phyloP scores from a whole-genome alignment of 2,113 vertebrate species.

The Myrmecobius fasciatus region DNA sequence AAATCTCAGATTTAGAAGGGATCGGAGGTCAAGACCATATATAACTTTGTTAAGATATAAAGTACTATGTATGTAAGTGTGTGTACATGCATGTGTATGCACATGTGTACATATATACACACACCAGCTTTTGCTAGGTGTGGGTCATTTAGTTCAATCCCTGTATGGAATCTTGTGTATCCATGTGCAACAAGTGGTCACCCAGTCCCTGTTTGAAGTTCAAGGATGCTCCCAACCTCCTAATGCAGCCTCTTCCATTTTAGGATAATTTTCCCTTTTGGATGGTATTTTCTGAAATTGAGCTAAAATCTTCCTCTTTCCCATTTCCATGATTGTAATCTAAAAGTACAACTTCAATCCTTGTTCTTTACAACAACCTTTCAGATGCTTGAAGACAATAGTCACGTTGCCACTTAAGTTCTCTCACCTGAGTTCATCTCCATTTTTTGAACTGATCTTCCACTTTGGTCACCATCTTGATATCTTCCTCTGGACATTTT shows the following conservation, averaged over 20 bases:
- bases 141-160: background rate
- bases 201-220: background rate
- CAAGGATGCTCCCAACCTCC: background rate
- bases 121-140: background rate
- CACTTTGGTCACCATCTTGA: background rate
- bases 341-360: background rate
- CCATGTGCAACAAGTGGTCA: background rate
- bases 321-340: background rate
- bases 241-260: background rate
- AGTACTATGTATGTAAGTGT: too few relatives aligned
- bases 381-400: background rate
- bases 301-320: background rate
- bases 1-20: background rate
- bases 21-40: background rate
- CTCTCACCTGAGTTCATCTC: background rate
- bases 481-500: background rate
- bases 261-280: background rate
- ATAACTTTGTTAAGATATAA: too few relatives aligned
- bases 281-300: background rate
- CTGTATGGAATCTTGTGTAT: background rate
- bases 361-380: background rate
- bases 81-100: too few relatives aligned
- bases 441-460: background rate
- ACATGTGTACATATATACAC: too few relatives aligned
- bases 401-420: background rate